phyloP scores from a whole-genome alignment of 1,140 invertebrate genomes.

The Drosophila baimaii region DNA sequence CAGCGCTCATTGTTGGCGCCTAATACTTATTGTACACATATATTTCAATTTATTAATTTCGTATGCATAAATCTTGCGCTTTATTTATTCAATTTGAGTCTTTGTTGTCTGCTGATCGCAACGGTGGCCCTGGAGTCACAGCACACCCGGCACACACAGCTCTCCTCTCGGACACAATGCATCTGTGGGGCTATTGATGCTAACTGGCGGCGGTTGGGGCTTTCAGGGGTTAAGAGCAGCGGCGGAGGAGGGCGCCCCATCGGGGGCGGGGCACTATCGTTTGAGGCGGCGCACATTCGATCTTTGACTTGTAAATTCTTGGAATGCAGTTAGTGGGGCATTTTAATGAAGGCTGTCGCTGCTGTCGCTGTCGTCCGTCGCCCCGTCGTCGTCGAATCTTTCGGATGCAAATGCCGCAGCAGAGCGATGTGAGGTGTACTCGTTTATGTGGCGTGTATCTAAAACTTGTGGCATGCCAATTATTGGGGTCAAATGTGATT shows the following conservation, averaged over 20 bases:
- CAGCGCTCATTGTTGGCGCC: slow-evolving; percentile 65
- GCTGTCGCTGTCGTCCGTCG: not conserved
- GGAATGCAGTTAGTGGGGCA: slow-evolving; percentile 79
- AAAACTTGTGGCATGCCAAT: slow-evolving; percentile 32
- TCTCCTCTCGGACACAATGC: slow-evolving; percentile 47
- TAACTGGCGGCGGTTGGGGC: not conserved
- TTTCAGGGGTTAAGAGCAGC: slow-evolving; percentile 3
- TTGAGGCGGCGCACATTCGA: slow-evolving; percentile 70
- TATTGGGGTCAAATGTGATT: slow-evolving; percentile 71
- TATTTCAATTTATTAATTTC: slow-evolving; percentile 82
- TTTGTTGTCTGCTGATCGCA: slow-evolving; percentile 76
- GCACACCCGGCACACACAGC: too few species aligned
- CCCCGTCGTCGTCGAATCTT: slow-evolving; percentile 23
- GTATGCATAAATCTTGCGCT: slow-evolving; percentile 80
- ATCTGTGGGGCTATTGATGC: slow-evolving; percentile 24
- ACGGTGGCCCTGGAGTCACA: slow-evolving; percentile 62
- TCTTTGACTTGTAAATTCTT: slow-evolving; percentile 83
- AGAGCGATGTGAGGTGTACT: slow-evolving; percentile 8
- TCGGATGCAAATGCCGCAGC: slow-evolving; percentile 50
- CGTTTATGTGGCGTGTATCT: slow-evolving; percentile 17
- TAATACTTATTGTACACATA: slow-evolving; percentile 70
- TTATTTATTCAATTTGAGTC: slow-evolving; percentile 82
- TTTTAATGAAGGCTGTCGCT: slow-evolving; percentile 73
- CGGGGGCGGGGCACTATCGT: slow-evolving; percentile 59
- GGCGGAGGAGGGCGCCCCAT: not conserved